Evolutionary conservation across 2,888 invertebrate species (phyloP).

Genomic region (Trissonchulus sp.): DNA sequence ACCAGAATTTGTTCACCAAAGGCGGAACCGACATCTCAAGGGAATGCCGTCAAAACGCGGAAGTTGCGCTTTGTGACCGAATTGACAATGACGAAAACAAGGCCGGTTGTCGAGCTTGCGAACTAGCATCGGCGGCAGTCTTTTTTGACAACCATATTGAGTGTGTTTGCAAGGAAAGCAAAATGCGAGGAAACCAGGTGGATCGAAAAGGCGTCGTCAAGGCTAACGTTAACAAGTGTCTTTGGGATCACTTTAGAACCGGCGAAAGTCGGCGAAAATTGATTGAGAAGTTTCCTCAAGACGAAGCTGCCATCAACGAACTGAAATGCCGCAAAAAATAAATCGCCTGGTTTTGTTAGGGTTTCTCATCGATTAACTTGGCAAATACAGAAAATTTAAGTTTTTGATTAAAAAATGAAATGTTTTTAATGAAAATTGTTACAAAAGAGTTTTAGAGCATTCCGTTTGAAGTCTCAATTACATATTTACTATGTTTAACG

Average conservation of each 20-base stretch:
- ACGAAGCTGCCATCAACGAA: too few relatives aligned
- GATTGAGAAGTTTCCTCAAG: too few relatives aligned
- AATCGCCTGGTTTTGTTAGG: too few relatives aligned
- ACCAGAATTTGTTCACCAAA: background rate
- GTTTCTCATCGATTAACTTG: too few relatives aligned
- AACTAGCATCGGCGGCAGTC: background rate
- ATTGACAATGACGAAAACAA: background rate
- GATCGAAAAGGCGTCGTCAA: background rate
- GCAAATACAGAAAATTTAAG: too few relatives aligned
- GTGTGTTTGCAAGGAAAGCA: background rate
- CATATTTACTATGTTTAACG: too few relatives aligned
- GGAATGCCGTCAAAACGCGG: background rate
- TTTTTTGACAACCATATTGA: background rate
- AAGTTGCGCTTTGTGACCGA: background rate
- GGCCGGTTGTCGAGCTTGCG: background rate
- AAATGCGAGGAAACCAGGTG: background rate
- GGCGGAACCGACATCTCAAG: background rate
- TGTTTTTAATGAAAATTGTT: too few relatives aligned
- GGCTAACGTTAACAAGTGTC: background rate
- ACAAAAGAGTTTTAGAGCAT: too few relatives aligned
- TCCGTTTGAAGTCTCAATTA: too few relatives aligned
- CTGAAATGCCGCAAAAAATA: too few relatives aligned
- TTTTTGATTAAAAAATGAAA: too few relatives aligned
- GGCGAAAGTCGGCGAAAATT: too few relatives aligned
- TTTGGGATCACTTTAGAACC: background rate